Conservation (phyloP, 1,140 invertebrate species). For the Hydropsyche tenuis region DNA sequence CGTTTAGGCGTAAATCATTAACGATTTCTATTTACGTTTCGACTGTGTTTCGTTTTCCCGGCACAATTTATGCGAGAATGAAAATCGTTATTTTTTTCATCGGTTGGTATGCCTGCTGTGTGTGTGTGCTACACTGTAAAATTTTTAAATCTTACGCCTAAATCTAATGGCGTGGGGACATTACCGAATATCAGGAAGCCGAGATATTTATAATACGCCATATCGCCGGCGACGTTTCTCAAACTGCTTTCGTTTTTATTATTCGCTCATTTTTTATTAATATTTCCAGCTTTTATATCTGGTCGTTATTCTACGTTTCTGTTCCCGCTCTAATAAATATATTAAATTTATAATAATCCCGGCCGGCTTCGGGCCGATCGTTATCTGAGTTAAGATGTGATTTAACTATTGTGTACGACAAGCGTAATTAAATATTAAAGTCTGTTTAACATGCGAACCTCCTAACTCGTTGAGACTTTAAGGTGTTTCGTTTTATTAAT, state of each 20-base stretch:
- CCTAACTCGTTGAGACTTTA: neutral
- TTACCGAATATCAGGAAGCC: constrained; percentile 44
- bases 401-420: constrained; percentile 3
- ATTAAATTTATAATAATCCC: neutral
- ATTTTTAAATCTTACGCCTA: constrained; percentile 37
- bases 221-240: neutral
- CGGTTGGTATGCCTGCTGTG: neutral
- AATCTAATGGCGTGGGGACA: constrained; percentile 38
- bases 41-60: constrained; percentile 5
- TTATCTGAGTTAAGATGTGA: constrained; percentile 24
- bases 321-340: neutral
- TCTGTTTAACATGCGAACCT: constrained; percentile 19
- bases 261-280: neutral
- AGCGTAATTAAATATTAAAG: constrained; percentile 27
- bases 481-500: no score
- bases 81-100: constrained; percentile 32
- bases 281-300: neutral
- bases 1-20: constrained; percentile 19
- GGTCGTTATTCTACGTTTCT: neutral
- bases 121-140: constrained; percentile 27
- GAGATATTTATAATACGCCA: constrained; percentile 40
- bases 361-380: neutral
- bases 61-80: constrained; percentile 26
- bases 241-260: constrained; percentile 5
- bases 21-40: constrained; percentile 27